Percentiles rank a stretch among this genome's conserved stretches.
Evolutionary conservation across 2,888 invertebrate species (phyloP).

Genomic region (Linhomoeus sp.): DNA sequence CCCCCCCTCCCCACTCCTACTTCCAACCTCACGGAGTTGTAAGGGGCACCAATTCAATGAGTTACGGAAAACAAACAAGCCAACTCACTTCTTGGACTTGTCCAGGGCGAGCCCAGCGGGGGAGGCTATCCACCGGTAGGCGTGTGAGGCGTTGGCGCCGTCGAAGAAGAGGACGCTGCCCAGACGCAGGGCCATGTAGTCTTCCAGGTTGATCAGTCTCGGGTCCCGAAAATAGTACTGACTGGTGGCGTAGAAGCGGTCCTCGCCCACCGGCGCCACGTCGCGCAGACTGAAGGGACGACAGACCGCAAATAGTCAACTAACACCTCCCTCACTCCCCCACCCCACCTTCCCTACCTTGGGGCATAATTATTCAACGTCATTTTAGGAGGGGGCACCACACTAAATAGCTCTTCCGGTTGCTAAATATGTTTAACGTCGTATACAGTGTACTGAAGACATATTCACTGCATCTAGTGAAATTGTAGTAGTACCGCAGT

Average conservation of each 20-base stretch:
- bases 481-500: too few species aligned
- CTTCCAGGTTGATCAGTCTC: neutral
- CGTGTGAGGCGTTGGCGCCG: conserved; percentile 5
- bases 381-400: neutral
- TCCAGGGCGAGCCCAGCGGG: conserved; percentile 6
- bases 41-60: too few species aligned
- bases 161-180: conserved; percentile 7
- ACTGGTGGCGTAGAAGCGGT: conserved; percentile 5
- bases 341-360: too few species aligned
- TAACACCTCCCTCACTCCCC: too few species aligned
- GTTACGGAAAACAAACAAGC: too few species aligned
- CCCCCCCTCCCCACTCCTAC: too few species aligned
- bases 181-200: conserved; percentile 2
- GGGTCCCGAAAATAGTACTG: conserved; percentile 4
- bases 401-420: too few species aligned
- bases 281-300: conserved; percentile 6
- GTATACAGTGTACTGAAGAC: too few species aligned
- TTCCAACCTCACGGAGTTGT: too few species aligned
- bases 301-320: too few species aligned
- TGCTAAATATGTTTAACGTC: too few species aligned
- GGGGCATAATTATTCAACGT: neutral
- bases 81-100: conserved; percentile 5
- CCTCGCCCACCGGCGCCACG: conserved; percentile 1
- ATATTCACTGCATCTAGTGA: too few species aligned
- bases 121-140: neutral